A percentile compares a stretch with the other conserved stretches of the same genome.
These are phyloP conservation scores for Dasyurus viverrinus DNA, from an alignment of 2,113 vertebrate genomes.

Conservation along the genomic window DNA sequence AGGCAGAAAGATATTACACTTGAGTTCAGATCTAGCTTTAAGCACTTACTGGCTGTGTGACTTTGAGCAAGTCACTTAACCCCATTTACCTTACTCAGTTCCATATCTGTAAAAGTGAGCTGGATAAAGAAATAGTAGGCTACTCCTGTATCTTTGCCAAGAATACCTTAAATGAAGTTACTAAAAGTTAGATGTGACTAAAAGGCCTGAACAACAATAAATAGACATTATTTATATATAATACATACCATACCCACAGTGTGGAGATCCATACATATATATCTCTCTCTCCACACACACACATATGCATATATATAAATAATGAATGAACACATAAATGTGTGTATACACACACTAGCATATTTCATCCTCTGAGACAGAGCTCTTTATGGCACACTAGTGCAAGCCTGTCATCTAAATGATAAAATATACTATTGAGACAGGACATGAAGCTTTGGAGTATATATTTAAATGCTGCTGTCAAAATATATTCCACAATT, in stretches of 20 bases:
- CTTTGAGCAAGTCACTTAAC: neutral
- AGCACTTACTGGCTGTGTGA: neutral
- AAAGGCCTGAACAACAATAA: neutral
- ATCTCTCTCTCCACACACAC: neutral
- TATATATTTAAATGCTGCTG: neutral
- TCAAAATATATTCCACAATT: neutral
- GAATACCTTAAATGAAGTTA: neutral
- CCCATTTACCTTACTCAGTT: neutral
- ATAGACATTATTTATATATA: neutral
- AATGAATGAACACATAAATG: neutral
- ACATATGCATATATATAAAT: neutral
- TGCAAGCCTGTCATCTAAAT: neutral
- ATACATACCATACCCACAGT: neutral
- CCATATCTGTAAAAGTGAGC: neutral
- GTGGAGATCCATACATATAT: no score
- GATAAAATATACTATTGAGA: neutral
- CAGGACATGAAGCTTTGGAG: neutral
- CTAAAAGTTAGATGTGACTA: neutral
- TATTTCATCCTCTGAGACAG: neutral
- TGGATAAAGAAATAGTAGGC: neutral
- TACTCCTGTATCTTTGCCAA: neutral
- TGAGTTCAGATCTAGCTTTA: neutral
- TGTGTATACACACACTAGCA: neutral
- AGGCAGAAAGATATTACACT: neutral
- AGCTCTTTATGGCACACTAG: neutral